phyloP scores from a whole-genome alignment of 2,797 vertebrate genomes.

The Anabas testudineus region DNA sequence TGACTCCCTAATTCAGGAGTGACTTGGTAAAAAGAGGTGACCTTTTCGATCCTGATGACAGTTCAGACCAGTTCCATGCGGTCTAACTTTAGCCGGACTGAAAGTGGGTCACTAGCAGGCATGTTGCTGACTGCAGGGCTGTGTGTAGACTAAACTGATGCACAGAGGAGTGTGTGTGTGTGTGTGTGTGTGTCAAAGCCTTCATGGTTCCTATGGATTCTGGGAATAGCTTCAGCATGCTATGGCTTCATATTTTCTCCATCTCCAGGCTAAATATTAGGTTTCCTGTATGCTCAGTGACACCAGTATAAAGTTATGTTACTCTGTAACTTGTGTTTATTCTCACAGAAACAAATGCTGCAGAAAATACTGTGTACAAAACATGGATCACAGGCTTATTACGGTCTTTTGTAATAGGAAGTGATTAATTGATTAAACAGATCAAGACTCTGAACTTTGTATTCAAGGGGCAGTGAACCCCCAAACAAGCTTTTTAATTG shows the following conservation, averaged over 20 bases:
- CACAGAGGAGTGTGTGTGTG: not conserved
- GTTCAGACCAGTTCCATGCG: conserved; percentile 34
- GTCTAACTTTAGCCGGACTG: conserved; percentile 67
- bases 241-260: conserved; percentile 31
- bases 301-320: not conserved
- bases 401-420: conserved; percentile 6
- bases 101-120: conserved; percentile 62
- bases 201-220: conserved; percentile 45
- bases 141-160: conserved; percentile 9
- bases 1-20: not conserved
- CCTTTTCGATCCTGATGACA: conserved; percentile 42
- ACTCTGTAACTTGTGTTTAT: conserved; percentile 4
- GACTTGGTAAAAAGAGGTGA: conserved; percentile 22
- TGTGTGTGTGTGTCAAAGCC: conserved; percentile 25
- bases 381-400: conserved; percentile 24
- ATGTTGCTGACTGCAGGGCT: conserved; percentile 38
- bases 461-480: not conserved
- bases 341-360: not conserved
- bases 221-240: not conserved
- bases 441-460: conserved; percentile 21
- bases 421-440: conserved; percentile 17
- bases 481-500: not conserved
- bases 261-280: not conserved
- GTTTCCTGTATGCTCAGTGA: not conserved
- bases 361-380: conserved; percentile 40